Base-by-base conservation (phyloP, 2,113 vertebrate genomes). In the Muscicapa adusta region DNA sequence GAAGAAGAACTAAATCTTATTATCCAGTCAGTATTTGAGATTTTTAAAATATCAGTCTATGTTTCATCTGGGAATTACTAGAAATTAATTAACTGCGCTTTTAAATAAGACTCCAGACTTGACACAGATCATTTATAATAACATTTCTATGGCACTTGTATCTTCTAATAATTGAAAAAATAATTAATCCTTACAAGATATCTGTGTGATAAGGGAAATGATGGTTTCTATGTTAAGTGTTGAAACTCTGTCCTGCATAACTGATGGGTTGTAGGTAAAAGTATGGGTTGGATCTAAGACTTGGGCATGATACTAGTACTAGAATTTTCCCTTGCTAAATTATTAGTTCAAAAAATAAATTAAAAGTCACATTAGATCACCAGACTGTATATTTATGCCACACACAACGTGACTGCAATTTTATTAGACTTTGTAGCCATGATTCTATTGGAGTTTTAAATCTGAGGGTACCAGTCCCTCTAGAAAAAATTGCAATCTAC, bases 121-220 rank as follows among this genome's bases (percentile, higher is more conserved):
- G 65, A 93, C 50, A 88, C 31, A 57, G 19, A 66, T 78, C 10
- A 91, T 66, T 79, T 92, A 83, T 72, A 88, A 71, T 58, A 92
- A 61, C 3, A 61, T 77, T 91, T 91, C 26, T 54, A 72, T 70
- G 60, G 33, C 15, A 86, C 29, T 81, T 62, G 14, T 43, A 29
- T 61, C 29, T 91, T 93, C 57, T 86, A 91, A 94, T 71, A 31
- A 60, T 47, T 84, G 56, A 53, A 90, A 53, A 93, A 92, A 84
- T 83, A 83, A 74, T 66, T 88, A 83, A 71, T 75, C 61, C 51
- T 77, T 67, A 81, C 17, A 57, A 78, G 79, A 80, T 42, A 67
- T 23, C 31, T 81, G 25, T 48, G n/a, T 68, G 40, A 84, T 67
- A 94, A 65, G 40, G 22, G 50, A 95, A 75, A 91, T 62, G 11